These are phyloP conservation scores for Mesembrinibis cayennensis DNA, from an alignment of 2,113 vertebrate genomes.

Conservation along the genomic window DNA sequence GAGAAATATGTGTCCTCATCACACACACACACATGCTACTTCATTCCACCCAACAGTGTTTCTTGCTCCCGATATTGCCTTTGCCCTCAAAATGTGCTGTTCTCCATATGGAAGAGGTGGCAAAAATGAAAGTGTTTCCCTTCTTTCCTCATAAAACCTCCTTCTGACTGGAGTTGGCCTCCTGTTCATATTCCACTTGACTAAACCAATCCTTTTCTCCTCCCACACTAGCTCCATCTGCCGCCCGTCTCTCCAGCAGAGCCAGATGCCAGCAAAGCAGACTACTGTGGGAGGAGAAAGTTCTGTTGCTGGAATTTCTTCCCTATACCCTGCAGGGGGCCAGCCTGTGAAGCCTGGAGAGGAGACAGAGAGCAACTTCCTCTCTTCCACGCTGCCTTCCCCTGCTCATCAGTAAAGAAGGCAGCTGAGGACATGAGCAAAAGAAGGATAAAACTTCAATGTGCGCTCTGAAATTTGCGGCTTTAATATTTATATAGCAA, in stretches of 20 bases:
- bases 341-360: slow-evolving; percentile 27
- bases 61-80: neutral
- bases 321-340: slow-evolving; percentile 25
- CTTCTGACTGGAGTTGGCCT: slow-evolving; percentile 43
- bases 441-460: neutral
- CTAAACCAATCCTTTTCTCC: slow-evolving; percentile 50
- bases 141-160: slow-evolving; percentile 36
- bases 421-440: slow-evolving; percentile 21
- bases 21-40: neutral
- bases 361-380: slow-evolving; percentile 2
- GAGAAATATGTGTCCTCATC: neutral
- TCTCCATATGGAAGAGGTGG: slow-evolving; percentile 3
- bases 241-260: slow-evolving; percentile 59
- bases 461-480: neutral
- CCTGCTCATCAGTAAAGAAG: slow-evolving; percentile 3
- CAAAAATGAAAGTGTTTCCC: neutral
- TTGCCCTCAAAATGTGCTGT: neutral
- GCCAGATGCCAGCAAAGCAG: slow-evolving; percentile 63
- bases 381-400: neutral
- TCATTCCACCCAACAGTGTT: neutral
- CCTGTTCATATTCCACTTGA: slow-evolving; percentile 61
- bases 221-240: slow-evolving; percentile 71
- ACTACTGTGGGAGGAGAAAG: slow-evolving; percentile 63
- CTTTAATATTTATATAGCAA: neutral
- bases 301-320: slow-evolving; percentile 55